Evolutionary conservation across 1,140 invertebrate genomes (phyloP).

Genomic region (Apis florea): DNA sequence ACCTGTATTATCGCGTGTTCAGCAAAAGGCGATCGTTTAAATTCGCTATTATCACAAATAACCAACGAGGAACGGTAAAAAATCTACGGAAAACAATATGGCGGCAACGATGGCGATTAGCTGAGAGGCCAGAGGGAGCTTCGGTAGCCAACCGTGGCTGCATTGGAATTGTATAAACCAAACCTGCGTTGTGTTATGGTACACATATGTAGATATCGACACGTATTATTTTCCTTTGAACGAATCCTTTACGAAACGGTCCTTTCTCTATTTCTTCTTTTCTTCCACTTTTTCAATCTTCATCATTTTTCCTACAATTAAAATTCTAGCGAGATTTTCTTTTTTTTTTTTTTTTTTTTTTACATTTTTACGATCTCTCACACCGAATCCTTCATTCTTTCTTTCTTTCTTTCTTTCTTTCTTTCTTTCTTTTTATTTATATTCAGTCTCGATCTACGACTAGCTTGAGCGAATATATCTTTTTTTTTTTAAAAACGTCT

Average conservation of each 20-base stretch:
- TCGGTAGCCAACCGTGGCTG: background rate
- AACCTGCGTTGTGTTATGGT: background rate
- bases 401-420: background rate
- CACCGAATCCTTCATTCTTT: background rate
- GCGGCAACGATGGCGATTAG: background rate
- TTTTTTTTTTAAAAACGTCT: background rate
- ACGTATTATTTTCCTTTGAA: background rate
- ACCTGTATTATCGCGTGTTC: background rate
- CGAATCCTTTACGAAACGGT: background rate
- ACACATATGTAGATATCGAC: constrained; percentile 37
- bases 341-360: background rate
- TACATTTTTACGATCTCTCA: background rate
- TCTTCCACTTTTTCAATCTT: background rate
- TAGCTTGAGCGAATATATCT: constrained; percentile 1
- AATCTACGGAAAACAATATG: constrained; percentile 46
- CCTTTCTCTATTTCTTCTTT: background rate
- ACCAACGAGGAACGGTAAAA: constrained; percentile 43
- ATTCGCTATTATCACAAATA: constrained; percentile 19
- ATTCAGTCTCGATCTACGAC: constrained; percentile 15
- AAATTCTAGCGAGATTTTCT: too few species aligned
- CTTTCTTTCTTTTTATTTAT: too few species aligned
- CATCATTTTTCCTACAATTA: too few species aligned
- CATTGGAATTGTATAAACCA: background rate
- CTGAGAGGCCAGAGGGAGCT: constrained; percentile 16
- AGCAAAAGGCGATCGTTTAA: background rate